phyloP scores from a whole-genome alignment of 2,888 invertebrate species.

The Zygaena filipendulae region DNA sequence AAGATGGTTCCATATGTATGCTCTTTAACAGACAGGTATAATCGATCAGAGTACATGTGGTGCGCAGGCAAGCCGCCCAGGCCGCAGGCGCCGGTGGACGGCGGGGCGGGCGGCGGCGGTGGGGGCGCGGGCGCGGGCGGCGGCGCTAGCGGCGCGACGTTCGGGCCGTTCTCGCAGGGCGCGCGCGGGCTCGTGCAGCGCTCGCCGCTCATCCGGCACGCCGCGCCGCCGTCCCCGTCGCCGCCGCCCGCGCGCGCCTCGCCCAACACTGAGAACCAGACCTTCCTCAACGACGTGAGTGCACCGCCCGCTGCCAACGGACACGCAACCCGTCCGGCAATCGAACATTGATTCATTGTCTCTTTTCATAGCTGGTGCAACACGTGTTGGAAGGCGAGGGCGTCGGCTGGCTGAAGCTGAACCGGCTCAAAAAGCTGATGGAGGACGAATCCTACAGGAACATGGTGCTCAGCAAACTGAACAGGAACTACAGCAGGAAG shows the following conservation, averaged over 20 bases:
- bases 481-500: conserved; percentile 91
- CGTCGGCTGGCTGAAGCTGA: conserved; percentile 96
- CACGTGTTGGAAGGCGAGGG: conserved; percentile 92
- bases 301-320: no score
- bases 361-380: conserved; percentile 74
- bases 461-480: conserved; percentile 93
- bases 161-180: conserved; percentile 70
- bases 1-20: no score
- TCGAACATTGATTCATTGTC: no score
- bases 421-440: conserved; percentile 93
- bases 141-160: conserved; percentile 29
- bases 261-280: conserved; percentile 90
- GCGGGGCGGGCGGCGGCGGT: conserved; percentile 7
- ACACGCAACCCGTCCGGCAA: no score
- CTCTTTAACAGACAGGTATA: no score
- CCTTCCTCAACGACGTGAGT: conserved; percentile 89
- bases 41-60: no score
- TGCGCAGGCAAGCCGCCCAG: conserved; percentile 34
- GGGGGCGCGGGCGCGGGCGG: conserved; percentile 9
- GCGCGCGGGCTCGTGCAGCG: conserved; percentile 88
- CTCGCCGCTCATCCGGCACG: conserved; percentile 88
- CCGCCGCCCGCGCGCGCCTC: conserved; percentile 77
- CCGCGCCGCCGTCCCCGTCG: conserved; percentile 73
- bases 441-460: conserved; percentile 99
- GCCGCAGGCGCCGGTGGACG: conserved; percentile 13